These are phyloP conservation scores for Planococcus citri DNA, from an alignment of 1,140 invertebrate species.

Conservation along the genomic window DNA sequence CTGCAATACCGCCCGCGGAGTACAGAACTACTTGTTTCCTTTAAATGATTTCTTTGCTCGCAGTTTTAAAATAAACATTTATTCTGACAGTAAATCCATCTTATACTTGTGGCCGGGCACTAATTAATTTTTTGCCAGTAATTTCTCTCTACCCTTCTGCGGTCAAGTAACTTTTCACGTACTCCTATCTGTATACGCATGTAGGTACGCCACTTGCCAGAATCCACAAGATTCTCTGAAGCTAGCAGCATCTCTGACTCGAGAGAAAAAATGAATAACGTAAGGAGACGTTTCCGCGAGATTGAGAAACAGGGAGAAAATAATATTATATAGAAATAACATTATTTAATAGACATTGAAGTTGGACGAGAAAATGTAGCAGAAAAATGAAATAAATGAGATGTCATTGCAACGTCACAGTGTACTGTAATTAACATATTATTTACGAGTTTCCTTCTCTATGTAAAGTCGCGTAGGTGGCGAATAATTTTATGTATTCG, in stretches of 20 bases:
- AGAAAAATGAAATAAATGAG: constrained; percentile 12
- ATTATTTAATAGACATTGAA: neutral
- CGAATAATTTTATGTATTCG: constrained; percentile 5
- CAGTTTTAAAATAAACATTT: constrained; percentile 16
- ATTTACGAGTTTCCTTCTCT: neutral
- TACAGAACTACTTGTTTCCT: constrained; percentile 18
- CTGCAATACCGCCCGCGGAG: constrained; percentile 19
- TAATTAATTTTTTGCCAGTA: constrained; percentile 12
- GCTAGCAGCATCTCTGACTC: too few species aligned
- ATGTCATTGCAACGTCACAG: constrained; percentile 1
- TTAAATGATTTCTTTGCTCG: constrained; percentile 15
- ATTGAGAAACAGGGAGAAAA: neutral
- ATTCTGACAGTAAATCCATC: constrained; percentile 18
- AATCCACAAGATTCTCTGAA: too few species aligned
- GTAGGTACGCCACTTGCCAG: too few species aligned
- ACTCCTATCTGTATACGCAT: too few species aligned
- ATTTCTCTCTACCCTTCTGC: constrained; percentile 1
- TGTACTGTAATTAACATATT: constrained; percentile 1
- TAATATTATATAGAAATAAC: too few species aligned
- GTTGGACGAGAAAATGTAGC: too few species aligned
- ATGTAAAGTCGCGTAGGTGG: neutral
- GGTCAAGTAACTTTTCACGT: constrained; percentile 1
- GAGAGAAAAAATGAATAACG: neutral
- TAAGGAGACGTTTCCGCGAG: neutral
- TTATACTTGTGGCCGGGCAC: constrained; percentile 11